Evolutionary conservation across 2,797 vertebrate genomes (phyloP).

Genomic region (Rhabdomys pumilio): DNA sequence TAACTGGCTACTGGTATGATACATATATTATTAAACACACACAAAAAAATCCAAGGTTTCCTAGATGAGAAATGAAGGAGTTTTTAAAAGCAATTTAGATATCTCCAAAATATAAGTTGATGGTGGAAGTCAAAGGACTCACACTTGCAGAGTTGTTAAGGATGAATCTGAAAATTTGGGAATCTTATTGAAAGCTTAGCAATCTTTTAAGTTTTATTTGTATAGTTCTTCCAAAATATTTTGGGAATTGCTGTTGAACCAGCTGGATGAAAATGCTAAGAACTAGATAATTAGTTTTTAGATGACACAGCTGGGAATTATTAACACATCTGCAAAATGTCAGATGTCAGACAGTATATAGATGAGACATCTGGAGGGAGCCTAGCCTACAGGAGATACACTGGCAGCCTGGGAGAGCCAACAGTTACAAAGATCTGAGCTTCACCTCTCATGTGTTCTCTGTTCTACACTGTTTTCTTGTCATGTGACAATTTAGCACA

Average conservation of each 20-base stretch:
- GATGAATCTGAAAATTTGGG: slow-evolving; percentile 25
- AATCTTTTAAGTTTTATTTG: slow-evolving; percentile 26
- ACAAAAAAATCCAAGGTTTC: neutral
- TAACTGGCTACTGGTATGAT: neutral
- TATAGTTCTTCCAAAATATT: slow-evolving; percentile 60
- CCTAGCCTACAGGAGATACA: neutral
- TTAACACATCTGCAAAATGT: slow-evolving; percentile 28
- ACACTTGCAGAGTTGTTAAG: neutral
- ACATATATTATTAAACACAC: neutral
- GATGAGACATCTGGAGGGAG: slow-evolving; percentile 21
- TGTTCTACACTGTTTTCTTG: neutral
- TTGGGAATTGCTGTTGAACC: neutral
- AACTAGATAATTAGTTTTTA: slow-evolving; percentile 50
- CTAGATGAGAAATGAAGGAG: neutral
- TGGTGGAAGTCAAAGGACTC: neutral
- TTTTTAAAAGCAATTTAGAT: slow-evolving; percentile 11
- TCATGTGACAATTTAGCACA: neutral
- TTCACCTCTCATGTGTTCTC: neutral
- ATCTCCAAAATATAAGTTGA: neutral
- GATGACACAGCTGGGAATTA: slow-evolving; percentile 24
- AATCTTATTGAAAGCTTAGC: slow-evolving; percentile 1
- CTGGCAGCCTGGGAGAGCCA: neutral
- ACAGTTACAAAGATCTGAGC: neutral
- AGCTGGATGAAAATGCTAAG: slow-evolving; percentile 48
- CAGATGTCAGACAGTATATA: neutral